Base-by-base conservation (phyloP, 2,113 vertebrate genomes). In the Notarius quadriscutis region DNA sequence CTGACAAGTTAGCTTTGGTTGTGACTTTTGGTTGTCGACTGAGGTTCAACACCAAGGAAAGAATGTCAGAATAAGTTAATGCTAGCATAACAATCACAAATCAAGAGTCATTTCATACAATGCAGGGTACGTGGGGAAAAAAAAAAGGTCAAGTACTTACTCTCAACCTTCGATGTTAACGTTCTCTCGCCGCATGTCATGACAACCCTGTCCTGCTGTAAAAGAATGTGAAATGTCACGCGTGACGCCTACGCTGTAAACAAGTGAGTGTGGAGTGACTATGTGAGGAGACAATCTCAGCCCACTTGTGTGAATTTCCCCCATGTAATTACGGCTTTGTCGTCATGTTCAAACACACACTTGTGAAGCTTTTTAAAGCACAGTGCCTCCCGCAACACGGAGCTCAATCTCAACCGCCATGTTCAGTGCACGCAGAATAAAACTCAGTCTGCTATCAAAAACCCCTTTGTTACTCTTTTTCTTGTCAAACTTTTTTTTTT, bases 271-370 rank as follows among this genome's bases (percentile, higher is more conserved):
- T 17, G 22, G 9, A 22, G 8, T 58, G 25, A 78, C 62, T 25
- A n/a, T 15, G 69, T 14, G 30, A 84, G 34, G 34, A 50, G 48
- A 60, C 22, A 7, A 51, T 51, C 57, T 5, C n/a, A 25, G 58
- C 58, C 60, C 51, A 53, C 50, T 69, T 15, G 50, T 41, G 62
- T 67, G 10, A 30, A 30, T 34, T 41, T 69, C 62, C 51, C 50
- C 27, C 15, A 20, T 86, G 75, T 25, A 77, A 85, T 63, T 77
- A 62, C 25, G 6, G 50, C 18, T 27, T 62, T 63, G 84, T 80
- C 78, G 69, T 80, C 84, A 6, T 55, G 84, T 86, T 80, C 62
- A 69, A 57, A 69, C 84, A 55, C 74, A 72, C 48, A 48, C 22
- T n/a, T 15, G 57, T 27, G 15, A 41, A 34, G 75, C 75, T 63